These are phyloP conservation scores for Metacarcinus magister DNA, from an alignment of 2,888 invertebrate species.

Conservation along the genomic window DNA sequence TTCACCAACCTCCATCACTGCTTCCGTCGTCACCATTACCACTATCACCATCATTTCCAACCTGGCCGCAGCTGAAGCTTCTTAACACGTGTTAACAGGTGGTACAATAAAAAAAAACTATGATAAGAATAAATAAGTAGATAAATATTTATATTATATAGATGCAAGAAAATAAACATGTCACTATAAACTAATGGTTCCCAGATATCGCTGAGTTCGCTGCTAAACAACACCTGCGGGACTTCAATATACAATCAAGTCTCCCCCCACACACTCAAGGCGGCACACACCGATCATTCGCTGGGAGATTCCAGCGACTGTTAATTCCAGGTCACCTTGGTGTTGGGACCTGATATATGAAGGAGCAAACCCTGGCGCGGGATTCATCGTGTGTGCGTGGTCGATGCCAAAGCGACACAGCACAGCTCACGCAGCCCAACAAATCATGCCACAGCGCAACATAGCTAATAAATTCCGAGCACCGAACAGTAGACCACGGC, in stretches of 20 bases:
- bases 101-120: background rate
- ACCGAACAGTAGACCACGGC: background rate
- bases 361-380: background rate
- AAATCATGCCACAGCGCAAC: background rate
- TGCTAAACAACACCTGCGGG: background rate
- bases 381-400: background rate
- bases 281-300: background rate
- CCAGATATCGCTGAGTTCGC: background rate
- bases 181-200: background rate
- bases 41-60: background rate
- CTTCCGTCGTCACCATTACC: background rate
- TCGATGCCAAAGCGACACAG: background rate
- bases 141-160: too few species aligned
- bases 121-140: background rate
- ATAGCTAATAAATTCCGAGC: background rate
- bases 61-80: too few species aligned
- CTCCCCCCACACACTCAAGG: background rate
- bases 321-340: background rate
- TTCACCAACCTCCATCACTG: background rate
- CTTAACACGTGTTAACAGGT: too few species aligned
- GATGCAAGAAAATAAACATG: background rate
- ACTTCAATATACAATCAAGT: background rate
- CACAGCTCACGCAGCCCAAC: background rate
- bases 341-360: background rate
- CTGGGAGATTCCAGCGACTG: background rate